A percentile compares a stretch with the other conserved stretches of the same genome.
phyloP scores from a whole-genome alignment of 1,140 invertebrate species.

The Ceratoteleas bidentatus region DNA sequence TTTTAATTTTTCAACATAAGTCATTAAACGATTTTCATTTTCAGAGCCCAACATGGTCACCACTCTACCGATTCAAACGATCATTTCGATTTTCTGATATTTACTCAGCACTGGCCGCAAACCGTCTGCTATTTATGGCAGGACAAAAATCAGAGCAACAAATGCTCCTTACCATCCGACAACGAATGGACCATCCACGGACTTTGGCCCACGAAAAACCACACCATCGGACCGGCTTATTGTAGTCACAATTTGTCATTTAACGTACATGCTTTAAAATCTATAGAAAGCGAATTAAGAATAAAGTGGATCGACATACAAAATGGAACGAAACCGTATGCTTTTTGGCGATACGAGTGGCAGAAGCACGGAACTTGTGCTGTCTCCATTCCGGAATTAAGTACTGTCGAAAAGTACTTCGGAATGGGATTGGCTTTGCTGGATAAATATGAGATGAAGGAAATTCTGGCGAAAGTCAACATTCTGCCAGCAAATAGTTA shows the following conservation, averaged over 20 bases:
- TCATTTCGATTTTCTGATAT: slow-evolving; percentile 91
- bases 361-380: slow-evolving; percentile 92
- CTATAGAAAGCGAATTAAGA: slow-evolving; percentile 84
- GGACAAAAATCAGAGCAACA: slow-evolving; percentile 81
- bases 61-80: too few relatives aligned
- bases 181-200: slow-evolving; percentile 91
- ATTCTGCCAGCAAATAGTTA: slow-evolving; percentile 85
- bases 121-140: slow-evolving; percentile 89
- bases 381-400: slow-evolving; percentile 82
- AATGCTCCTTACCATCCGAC: slow-evolving; percentile 84
- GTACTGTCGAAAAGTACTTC: slow-evolving; percentile 89
- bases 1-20: too few relatives aligned
- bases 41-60: too few relatives aligned
- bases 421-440: slow-evolving; percentile 84
- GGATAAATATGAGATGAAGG: slow-evolving; percentile 84
- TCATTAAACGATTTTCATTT: too few relatives aligned
- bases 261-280: slow-evolving; percentile 82
- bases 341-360: slow-evolving; percentile 93
- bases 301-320: slow-evolving; percentile 89
- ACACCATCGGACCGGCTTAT: slow-evolving; percentile 85
- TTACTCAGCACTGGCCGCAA: slow-evolving; percentile 90
- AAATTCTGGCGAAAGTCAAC: slow-evolving; percentile 82
- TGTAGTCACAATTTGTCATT: slow-evolving; percentile 87
- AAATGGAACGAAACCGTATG: slow-evolving; percentile 82
- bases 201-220: slow-evolving; percentile 89